A percentile compares a stretch with the other conserved stretches of the same genome.
Evolutionary conservation across 2,888 invertebrate genomes (phyloP).

Genomic region (Hyposoter didymator): DNA sequence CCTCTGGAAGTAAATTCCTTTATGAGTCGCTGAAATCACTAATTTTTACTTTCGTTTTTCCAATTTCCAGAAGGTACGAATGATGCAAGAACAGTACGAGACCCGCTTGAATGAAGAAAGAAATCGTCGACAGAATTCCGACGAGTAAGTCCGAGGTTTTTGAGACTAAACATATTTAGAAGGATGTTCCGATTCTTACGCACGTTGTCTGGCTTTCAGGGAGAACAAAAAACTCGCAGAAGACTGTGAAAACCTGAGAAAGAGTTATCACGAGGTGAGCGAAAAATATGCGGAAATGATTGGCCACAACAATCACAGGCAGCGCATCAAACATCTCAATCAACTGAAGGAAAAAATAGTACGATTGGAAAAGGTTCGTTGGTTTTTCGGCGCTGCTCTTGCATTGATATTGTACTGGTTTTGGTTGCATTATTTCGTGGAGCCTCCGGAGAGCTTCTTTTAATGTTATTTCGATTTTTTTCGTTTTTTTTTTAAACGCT

Average conservation of each 20-base stretch:
- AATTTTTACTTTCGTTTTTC: neutral
- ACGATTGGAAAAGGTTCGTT: conserved; percentile 84
- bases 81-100: conserved; percentile 48
- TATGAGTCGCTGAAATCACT: neutral
- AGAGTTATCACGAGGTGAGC: conserved; percentile 85
- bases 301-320: conserved; percentile 88
- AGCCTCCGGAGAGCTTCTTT: conserved; percentile 65
- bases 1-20: neutral
- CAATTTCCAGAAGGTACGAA: conserved; percentile 50
- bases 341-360: conserved; percentile 84
- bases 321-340: conserved; percentile 87
- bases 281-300: conserved; percentile 86
- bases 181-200: neutral
- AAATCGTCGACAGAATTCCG: conserved; percentile 52
- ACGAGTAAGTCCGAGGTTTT: conserved; percentile 59
- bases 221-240: conserved; percentile 73
- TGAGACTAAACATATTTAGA: neutral
- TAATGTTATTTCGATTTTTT: neutral
- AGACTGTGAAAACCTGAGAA: conserved; percentile 83
- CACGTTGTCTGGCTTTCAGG: conserved; percentile 64
- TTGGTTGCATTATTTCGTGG: conserved; percentile 67
- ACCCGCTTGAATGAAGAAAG: conserved; percentile 59
- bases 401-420: conserved; percentile 73
- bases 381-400: conserved; percentile 68
- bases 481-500: neutral